Evolutionary conservation across 2,113 vertebrate genomes (phyloP), one percentile per base, ranked within the genome.

Genomic region (Nothoprocta pentlandii): DNA sequence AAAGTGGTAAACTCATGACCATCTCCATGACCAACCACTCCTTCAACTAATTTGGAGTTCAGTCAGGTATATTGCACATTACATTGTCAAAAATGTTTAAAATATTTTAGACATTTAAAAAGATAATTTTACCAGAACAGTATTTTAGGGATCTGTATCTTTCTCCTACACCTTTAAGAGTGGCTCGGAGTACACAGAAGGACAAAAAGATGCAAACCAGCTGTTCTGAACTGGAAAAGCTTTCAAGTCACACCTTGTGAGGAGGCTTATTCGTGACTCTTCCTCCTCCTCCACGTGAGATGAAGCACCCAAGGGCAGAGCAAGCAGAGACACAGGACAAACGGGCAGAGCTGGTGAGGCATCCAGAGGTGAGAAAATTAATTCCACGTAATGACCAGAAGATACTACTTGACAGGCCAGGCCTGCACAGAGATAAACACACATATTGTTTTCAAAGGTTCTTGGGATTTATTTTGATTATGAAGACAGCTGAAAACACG

Each of bases 391-490:
- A 54, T 20, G 23, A 36, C n/a, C 89, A 77, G 54, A 73, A 73
- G 23, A 56, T 19, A 34, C 21, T 69, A 89, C 39, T 1, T n/a
- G 36, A 71, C 26, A 32, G 22, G 61, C 73, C 83, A 77, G 85
- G 67, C 23, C 70, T 2, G 34, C 1, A 2, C 63, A 56, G 66
- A 90, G 34, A 25, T 62, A 67, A 79, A 51, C 28, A 16, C 0
- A 34, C n/a, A 8, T 19, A 76, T 82, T 69, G 56, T 91, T 63
- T 58, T n/a, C 47, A 54, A 89, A 81, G n/a, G 63, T 91, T 76
- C 59, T 80, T 44, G 5, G 6, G 79, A 54, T 34, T 39, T 58
- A 39, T 63, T 71, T 80, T 70, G 53, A 22, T 86, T 73, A 28
- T 1, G 10, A 77, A 62, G 78, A 77, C 81, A 85, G 89, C 67